Evolutionary conservation across 2,888 invertebrate genomes (phyloP).

Genomic region (Cosmopolites sordidus): DNA sequence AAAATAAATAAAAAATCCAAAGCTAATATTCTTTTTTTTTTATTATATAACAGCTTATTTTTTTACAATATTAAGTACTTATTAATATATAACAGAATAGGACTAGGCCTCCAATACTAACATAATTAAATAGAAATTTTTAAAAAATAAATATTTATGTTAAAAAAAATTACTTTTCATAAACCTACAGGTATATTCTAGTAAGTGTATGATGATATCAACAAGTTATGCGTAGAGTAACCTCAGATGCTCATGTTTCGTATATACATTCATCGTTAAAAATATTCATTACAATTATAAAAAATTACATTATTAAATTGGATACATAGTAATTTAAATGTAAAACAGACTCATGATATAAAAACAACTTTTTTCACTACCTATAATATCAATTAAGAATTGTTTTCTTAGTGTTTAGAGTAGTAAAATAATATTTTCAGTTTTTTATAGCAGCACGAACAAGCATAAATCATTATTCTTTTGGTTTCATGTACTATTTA

Average conservation of each 20-base stretch:
- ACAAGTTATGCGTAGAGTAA: background rate
- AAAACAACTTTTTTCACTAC: no score
- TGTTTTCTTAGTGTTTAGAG: no score
- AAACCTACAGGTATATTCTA: slow-evolving; percentile 3
- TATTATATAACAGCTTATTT: slow-evolving; percentile 14
- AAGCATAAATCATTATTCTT: slow-evolving; percentile 4
- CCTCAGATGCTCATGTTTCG: background rate
- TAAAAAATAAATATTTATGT: background rate
- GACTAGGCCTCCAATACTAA: slow-evolving; percentile 8
- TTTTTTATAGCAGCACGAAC: background rate
- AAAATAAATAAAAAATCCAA: no score
- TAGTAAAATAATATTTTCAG: no score
- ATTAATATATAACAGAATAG: slow-evolving; percentile 9
- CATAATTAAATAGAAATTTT: slow-evolving; percentile 1
- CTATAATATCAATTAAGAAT: no score
- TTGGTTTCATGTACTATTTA: slow-evolving; percentile 3
- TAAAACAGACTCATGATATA: no score
- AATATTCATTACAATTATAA: no score
- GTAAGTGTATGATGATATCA: no score
- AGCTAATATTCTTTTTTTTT: background rate
- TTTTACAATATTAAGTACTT: slow-evolving; percentile 6
- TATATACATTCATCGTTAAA: no score
- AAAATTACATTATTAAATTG: no score
- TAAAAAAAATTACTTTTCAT: background rate
- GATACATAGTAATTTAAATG: no score